Conservation (phyloP, 2,113 vertebrate genomes). For the Nannospalax galili region DNA sequence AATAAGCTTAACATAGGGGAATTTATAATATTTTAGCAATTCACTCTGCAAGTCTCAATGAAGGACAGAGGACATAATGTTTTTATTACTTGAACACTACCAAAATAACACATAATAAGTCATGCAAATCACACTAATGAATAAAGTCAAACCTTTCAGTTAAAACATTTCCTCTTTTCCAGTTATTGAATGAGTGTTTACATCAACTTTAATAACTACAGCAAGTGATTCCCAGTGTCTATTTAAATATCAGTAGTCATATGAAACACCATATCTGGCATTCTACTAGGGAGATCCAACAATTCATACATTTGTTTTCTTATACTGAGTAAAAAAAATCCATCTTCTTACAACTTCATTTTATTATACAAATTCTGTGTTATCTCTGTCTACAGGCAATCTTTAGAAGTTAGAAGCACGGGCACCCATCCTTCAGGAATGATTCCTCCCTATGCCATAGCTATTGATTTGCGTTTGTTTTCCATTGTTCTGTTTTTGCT, state of each 20-base stretch:
- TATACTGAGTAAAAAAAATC: neutral
- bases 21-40: slow-evolving; percentile 31
- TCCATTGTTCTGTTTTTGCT: neutral
- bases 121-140: slow-evolving; percentile 1
- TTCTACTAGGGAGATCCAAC: neutral
- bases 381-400: neutral
- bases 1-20: neutral
- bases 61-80: neutral
- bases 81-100: neutral
- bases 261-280: neutral
- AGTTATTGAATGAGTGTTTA: neutral
- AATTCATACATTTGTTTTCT: neutral
- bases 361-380: neutral
- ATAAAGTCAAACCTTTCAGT: neutral
- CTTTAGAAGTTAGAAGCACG: neutral
- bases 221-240: neutral
- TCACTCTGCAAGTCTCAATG: neutral
- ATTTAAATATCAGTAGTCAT: neutral
- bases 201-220: neutral
- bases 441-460: neutral
- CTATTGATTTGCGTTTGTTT: neutral
- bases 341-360: neutral
- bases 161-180: neutral
- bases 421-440: neutral
- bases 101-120: neutral